phyloP scores from a whole-genome alignment of 2,888 invertebrate genomes.

The Copidosoma aretas region DNA sequence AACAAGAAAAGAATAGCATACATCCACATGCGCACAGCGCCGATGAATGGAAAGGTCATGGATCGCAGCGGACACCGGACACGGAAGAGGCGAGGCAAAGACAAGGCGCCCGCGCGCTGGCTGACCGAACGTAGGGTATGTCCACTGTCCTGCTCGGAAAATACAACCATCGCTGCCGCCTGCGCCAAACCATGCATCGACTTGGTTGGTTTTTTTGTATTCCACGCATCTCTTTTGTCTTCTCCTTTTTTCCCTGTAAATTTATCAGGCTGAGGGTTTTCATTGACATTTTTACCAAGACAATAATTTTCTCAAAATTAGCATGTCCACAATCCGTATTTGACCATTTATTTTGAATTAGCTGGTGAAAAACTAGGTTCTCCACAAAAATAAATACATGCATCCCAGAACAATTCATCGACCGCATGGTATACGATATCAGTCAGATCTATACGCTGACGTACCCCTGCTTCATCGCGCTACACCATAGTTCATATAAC shows the following conservation, averaged over 20 bases:
- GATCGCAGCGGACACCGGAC: slow-evolving; percentile 61
- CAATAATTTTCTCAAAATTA: no score
- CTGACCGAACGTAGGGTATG: slow-evolving; percentile 5
- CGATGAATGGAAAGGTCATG: slow-evolving; percentile 62
- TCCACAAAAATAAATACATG: no score
- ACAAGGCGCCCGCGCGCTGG: neutral
- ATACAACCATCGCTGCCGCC: neutral
- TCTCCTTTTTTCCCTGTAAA: no score
- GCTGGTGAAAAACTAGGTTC: no score
- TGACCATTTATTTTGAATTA: no score
- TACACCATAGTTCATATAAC: neutral
- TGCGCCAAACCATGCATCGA: neutral
- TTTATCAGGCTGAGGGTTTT: no score
- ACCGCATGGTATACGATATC: no score
- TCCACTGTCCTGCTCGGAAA: slow-evolving; percentile 54
- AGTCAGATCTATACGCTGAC: no score
- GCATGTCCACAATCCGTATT: no score
- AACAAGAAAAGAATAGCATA: neutral
- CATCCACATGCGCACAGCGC: slow-evolving; percentile 47
- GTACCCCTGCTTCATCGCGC: no score
- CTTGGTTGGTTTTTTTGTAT: neutral
- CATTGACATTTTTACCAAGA: no score
- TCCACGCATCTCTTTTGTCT: neutral
- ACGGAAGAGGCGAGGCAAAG: slow-evolving; percentile 60
- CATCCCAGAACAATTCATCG: no score